phyloP scores from a whole-genome alignment of 2,888 invertebrate species.

The Gryllus longicercus region DNA sequence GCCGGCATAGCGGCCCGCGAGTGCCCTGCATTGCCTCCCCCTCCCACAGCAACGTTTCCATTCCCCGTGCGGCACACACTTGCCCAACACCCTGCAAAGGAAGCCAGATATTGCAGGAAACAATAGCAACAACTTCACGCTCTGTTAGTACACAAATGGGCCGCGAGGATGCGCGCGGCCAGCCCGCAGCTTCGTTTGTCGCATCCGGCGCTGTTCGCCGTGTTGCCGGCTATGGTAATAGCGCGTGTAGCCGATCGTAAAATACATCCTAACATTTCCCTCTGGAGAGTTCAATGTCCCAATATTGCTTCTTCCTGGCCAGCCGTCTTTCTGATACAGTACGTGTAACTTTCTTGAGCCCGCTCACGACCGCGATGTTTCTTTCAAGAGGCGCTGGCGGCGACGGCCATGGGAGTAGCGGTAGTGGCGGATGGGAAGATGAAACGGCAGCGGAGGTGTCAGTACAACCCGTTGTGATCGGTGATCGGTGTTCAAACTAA shows the following conservation, averaged over 20 bases:
- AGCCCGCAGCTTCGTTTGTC: neutral
- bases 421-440: neutral
- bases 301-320: slow-evolving; percentile 17
- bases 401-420: neutral
- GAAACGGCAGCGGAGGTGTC: too few relatives aligned
- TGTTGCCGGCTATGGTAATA: slow-evolving; percentile 17
- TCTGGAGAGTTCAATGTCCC: slow-evolving; percentile 5
- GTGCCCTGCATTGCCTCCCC: too few relatives aligned
- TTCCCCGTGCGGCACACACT: neutral
- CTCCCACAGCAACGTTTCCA: neutral
- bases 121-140: slow-evolving; percentile 3
- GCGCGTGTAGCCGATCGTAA: slow-evolving; percentile 6
- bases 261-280: slow-evolving; percentile 2
- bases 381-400: neutral
- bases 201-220: neutral
- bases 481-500: too few relatives aligned
- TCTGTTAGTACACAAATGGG: slow-evolving; percentile 17
- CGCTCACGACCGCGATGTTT: neutral
- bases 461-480: too few relatives aligned
- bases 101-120: slow-evolving; percentile 17
- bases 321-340: slow-evolving; percentile 17
- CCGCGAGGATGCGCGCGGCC: slow-evolving; percentile 9
- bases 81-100: slow-evolving; percentile 1
- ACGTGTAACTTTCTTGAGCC: neutral
- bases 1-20: too few relatives aligned